Evolutionary conservation across 2,888 invertebrate genomes (phyloP), one percentile per base, ranked within the genome.

Genomic region (Drosophila dives): DNA sequence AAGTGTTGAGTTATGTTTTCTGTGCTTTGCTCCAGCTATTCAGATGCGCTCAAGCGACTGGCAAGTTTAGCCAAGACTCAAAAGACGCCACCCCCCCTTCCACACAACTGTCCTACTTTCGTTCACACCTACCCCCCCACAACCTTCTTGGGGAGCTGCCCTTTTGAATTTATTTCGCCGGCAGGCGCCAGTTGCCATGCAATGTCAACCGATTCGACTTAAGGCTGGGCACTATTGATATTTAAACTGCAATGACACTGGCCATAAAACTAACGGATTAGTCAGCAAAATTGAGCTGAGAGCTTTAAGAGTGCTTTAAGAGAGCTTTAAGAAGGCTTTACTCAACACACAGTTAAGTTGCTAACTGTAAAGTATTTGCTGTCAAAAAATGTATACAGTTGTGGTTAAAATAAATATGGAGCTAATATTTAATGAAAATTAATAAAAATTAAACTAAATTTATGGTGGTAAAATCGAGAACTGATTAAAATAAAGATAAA

Each of bases 1-100:
- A 36, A 26, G 64, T 68, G 79, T 84, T 81, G 82, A 85, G 85
- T 86, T 89, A 85, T 85, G 86, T 83, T 75, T 75, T 70, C 75
- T 68, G 49, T 64, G 64, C 67, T n/a, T 34, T 10, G 59, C 36
- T 23, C 26, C 32, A 64, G 51, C 73, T 79, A 89, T 87, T 87
- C 80, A 75, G 67, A 74, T 89, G 72, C 88, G 87, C 65, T 82
- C 77, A 84, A 77, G 85, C 76, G 75, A 70, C 77, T 74, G 75
- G 65, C 70, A 71, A 58, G 64, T 74, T 77, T 59, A 62, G 34
- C 51, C 70, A 53, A 29, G 32, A 20, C 20, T 20, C 20, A 15
- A 23, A 15, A 23, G 3, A 23, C 26, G 3, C 8, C 53, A 23
- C 26, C 15, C 53, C 29, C 26, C 15, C 3, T n/a, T 17, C 12